A percentile compares a stretch with the other conserved stretches of the same genome.
Conservation (phyloP, 2,797 vertebrate species). For the Brachyalestes nurse region DNA sequence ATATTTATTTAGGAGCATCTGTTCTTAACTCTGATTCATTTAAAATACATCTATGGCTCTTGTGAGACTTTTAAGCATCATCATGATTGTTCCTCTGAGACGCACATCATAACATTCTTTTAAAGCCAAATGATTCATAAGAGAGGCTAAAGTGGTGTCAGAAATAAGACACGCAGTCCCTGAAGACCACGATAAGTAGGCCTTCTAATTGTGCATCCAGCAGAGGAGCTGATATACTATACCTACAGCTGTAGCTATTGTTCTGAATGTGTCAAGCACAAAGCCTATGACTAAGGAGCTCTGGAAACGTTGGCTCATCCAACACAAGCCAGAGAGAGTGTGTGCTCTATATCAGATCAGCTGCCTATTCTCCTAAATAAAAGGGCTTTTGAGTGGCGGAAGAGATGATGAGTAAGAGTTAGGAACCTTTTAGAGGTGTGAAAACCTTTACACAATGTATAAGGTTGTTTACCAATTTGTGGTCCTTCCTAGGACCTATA, state of each 20-base stretch:
- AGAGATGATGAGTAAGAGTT: no score
- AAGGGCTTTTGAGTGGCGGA: no score
- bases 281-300: constrained; percentile 43
- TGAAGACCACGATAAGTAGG: constrained; percentile 52
- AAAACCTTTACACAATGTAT: no score
- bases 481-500: no score
- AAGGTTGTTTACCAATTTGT: no score
- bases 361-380: neutral
- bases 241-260: constrained; percentile 48
- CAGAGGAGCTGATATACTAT: constrained; percentile 1
- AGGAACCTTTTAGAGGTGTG: no score
- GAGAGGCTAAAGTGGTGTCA: constrained; percentile 54
- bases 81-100: constrained; percentile 47
- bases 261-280: constrained; percentile 34
- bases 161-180: constrained; percentile 51
- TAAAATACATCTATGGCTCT: constrained; percentile 42
- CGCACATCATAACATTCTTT: constrained; percentile 35
- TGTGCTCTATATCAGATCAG: constrained; percentile 25
- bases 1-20: constrained; percentile 50
- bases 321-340: constrained; percentile 16
- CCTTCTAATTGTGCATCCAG: constrained; percentile 41
- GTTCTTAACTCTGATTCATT: constrained; percentile 48
- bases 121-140: constrained; percentile 47
- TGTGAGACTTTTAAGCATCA: constrained; percentile 50
- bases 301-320: constrained; percentile 38